A percentile compares a stretch with the other conserved stretches of the same genome.
Evolutionary conservation across 64 coral and sea anemone genomes (phyloP).

Genomic region (Actinia equina): DNA sequence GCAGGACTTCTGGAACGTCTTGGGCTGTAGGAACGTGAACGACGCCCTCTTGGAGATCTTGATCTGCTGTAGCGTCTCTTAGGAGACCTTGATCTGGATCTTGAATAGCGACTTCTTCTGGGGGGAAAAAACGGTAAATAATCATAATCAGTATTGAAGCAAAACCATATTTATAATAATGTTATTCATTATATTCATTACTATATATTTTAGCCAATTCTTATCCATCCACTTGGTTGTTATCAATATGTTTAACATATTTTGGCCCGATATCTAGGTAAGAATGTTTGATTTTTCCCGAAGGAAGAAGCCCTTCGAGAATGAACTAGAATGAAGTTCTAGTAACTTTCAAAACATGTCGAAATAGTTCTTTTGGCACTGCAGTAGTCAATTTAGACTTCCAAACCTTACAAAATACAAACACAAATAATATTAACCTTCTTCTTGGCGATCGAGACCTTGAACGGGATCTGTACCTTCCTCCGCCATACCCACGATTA

Average conservation of each 20-base stretch:
- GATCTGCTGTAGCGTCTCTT: slow-evolving; percentile 21
- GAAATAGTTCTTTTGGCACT: too few relatives aligned
- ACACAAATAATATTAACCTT: slow-evolving; percentile 45
- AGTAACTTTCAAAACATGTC: too few relatives aligned
- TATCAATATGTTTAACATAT: too few relatives aligned
- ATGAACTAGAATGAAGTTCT: too few relatives aligned
- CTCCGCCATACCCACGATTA: not conserved
- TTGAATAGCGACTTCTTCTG: slow-evolving; percentile 37
- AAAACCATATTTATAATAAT: too few relatives aligned
- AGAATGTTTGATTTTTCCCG: too few relatives aligned
- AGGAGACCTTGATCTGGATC: slow-evolving; percentile 44
- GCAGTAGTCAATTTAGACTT: not conserved
- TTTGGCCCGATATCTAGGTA: too few relatives aligned
- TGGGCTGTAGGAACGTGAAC: slow-evolving; percentile 35
- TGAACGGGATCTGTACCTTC: slow-evolving; percentile 27
- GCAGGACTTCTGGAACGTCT: slow-evolving; percentile 27
- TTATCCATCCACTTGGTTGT: too few relatives aligned
- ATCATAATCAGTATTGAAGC: not conserved
- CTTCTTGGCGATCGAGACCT: slow-evolving; percentile 43
- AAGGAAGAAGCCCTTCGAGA: too few relatives aligned
- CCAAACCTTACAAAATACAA: not conserved
- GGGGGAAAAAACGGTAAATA: not conserved
- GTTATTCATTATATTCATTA: too few relatives aligned
- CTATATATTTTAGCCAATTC: too few relatives aligned
- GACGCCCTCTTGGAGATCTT: slow-evolving; percentile 40